Evolutionary conservation across 23 tunicate genomes (phyloP), one percentile per base, ranked within the genome.

Genomic region (Diplosoma virens): DNA sequence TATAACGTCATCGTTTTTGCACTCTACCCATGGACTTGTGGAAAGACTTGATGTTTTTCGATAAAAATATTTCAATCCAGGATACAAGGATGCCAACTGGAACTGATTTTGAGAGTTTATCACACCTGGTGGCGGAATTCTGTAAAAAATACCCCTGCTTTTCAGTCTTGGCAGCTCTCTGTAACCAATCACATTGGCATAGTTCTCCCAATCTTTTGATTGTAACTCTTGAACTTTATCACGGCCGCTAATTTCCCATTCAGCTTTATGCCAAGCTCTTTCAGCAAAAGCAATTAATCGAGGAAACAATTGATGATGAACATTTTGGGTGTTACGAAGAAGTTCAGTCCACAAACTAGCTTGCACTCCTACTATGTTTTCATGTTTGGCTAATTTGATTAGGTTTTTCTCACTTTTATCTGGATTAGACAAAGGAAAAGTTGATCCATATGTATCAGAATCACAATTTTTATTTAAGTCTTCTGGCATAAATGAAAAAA

Each of bases 101-200:
- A n/a, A n/a, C n/a, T n/a, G n/a, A n/a, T n/a, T n/a, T n/a, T n/a
- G n/a, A n/a, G n/a, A n/a, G n/a, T n/a, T n/a, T n/a, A n/a, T n/a
- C n/a, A 82, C 76, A 25, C 95, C 95, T 0, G 95, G 95, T 41
- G 95, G 94, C 36, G 94, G 94, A 3, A 87, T 64, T 66, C 94
- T 50, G 73, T 81, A 87, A 0, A 55, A 24, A 26, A 87, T 61
- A 3, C 67, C 65, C 30, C 24, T 45, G 20, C 46, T 37, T 47
- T 60, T 58, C 23, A 86, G 85, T 30, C 93, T 35, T 22, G 64
- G 37, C 6, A 86, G 73, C 26, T 86, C 93, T 32, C 75, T 86
- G 54, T 71, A 72, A 3, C 85, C 93, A n/a, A 86, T 58, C 17
- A 60, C 76, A 32, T 79, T 86, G 14, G 79, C 85, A 33, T 79